A percentile compares a stretch with the other conserved stretches of the same genome.
These are phyloP conservation scores for Dufourea novaeangliae DNA, from an alignment of 1,140 invertebrate species.

Conservation along the genomic window DNA sequence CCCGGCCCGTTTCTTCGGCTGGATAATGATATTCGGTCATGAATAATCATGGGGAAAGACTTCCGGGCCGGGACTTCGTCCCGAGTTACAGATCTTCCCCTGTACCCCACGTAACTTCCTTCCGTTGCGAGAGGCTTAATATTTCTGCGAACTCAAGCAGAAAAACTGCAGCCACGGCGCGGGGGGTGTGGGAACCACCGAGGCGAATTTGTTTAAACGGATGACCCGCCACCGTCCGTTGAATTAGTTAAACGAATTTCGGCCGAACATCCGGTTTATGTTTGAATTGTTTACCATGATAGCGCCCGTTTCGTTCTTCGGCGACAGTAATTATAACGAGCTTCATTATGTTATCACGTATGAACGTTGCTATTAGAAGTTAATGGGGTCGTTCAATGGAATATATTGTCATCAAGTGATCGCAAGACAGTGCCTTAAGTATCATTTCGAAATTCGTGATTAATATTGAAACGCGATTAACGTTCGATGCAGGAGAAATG, in stretches of 20 bases:
- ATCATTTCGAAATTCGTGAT: neutral
- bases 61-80: slow-evolving; percentile 6
- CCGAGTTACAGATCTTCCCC: slow-evolving; percentile 26
- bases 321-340: neutral
- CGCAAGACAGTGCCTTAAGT: slow-evolving; percentile 55
- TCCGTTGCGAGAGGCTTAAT: slow-evolving; percentile 8
- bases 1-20: slow-evolving; percentile 24
- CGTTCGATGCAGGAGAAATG: neutral
- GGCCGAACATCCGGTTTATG: neutral
- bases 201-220: slow-evolving; percentile 15
- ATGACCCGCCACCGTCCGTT: neutral
- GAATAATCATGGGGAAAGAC: slow-evolving; percentile 41
- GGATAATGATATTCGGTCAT: slow-evolving; percentile 41
- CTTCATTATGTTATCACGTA: too few species aligned
- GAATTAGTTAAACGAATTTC: neutral
- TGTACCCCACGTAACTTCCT: slow-evolving; percentile 37
- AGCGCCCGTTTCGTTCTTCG: neutral
- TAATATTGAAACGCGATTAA: neutral
- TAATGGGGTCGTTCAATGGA: neutral
- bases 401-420: slow-evolving; percentile 29
- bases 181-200: too few species aligned
- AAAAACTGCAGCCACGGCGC: neutral
- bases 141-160: slow-evolving; percentile 27
- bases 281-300: neutral
- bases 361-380: neutral